Evolutionary conservation across 2,888 invertebrate species (phyloP), one percentile per base, ranked within the genome.

Genomic region (Melieria crassipennis): DNA sequence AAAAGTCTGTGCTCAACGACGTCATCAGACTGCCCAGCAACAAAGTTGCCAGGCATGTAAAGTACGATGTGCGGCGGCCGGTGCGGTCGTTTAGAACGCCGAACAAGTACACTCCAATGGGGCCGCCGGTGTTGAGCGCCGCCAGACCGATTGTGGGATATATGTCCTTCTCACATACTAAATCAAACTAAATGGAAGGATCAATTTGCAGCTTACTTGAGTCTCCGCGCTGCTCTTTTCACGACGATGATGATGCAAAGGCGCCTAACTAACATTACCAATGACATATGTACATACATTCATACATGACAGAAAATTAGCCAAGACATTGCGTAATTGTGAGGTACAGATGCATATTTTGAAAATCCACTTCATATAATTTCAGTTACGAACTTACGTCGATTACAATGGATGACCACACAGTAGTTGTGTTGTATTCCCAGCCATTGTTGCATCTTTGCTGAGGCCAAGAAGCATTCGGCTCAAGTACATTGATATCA

Each of bases 91-190:
- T 96, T 3, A 96, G 87, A 74, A 92, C 87, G 1, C 96, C 96
- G 85, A 96, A 97, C 9, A 94, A 88, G 83, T 95, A 96, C 7
- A 96, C 96, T 45, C 97, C 97, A 72, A 97, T 90, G 0, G 97
- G 95, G 10, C 96, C 96, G 62, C 96, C 97, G 50, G 94, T 88
- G 83, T 96, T 97, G 69, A 97, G 89, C 4, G 95, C 93, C 1
- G 94, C 94, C 77, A 97, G 88, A 7, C 95, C 95, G 69, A 96
- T 89, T 0, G 95, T 95, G 4, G 96, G 96, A 87, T 95, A 95
- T 78, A 95, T 94, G 75, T 93, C 92, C 78, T 91, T 91, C 70
- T 94, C 93, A 84, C 97, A 97, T 61, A 97, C 96, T 81, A 97
- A 89, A 88, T 96, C 91, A 86, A 95, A 97, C 96, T 96, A 89